Base-by-base conservation (phyloP, 1,140 invertebrate genomes). In the Andrena cerasifolii region DNA sequence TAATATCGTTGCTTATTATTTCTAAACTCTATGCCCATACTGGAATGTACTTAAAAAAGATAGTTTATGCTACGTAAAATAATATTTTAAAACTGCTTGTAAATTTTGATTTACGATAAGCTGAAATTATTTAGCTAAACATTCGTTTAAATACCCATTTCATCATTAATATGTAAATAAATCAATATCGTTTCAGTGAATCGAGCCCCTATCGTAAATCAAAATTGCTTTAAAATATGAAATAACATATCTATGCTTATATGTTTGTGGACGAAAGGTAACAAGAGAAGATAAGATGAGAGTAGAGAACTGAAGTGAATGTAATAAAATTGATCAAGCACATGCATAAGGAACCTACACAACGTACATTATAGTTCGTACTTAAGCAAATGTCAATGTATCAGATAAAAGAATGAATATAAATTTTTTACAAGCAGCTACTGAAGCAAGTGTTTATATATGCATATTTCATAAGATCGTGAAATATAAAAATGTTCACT, bases 331-430 rank as follows among this genome's bases (percentile, higher is more conserved):
- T 70, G 59, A 45, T 47, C 66, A 77, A 77, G 82, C 82, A 62
- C 78, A 73, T 84, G 83, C 83, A 74, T 26, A 67, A 73, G 26
- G 56, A 16, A 67, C 72, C 78, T 84, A 84, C 82, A 84, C 83
- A 84, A 84, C 83, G 83, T 84, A 84, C 83, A 84, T 84, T 51
- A 70, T 73, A 10, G 59, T 36, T 68, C 77, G 65, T 75, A 79
- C 51, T 83, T 62, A 70, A 83, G 49, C 68, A 68, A 82, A 82
- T 82, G 72, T 72, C n/a, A 70, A 51, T 61, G 18, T 24, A 33
- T 71, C 3, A 21, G 6, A 21, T 53, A 21, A 67, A 53, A 3
- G 28, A 24, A 31, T n/a, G n/a, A 53, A 53, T 33, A 40, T 59
- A 36, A 56, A 10, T 70, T 47, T 26, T n/a, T 53, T 43, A 31